A percentile compares a stretch with the other conserved stretches of the same genome.
phyloP scores from a whole-genome alignment of 1,140 invertebrate genomes.

The Lucilia cuprina region DNA sequence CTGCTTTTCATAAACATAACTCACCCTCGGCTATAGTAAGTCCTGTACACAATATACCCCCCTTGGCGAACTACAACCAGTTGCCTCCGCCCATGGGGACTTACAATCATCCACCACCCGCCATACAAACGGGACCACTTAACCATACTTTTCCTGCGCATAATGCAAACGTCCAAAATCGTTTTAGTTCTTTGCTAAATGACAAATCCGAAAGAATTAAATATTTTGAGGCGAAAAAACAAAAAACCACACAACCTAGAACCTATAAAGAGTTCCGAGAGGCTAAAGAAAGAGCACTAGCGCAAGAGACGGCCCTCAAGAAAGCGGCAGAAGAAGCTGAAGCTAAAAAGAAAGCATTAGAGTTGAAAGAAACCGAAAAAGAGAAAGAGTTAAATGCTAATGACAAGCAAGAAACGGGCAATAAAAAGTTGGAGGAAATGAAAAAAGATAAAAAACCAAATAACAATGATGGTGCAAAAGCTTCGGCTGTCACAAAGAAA shows the following conservation, averaged over 20 bases:
- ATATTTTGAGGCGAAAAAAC: conserved; percentile 41
- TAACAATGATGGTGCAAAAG: background rate
- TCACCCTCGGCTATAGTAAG: background rate
- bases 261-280: conserved; percentile 50
- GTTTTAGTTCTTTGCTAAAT: conserved; percentile 35
- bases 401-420: background rate
- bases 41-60: background rate
- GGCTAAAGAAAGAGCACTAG: conserved; percentile 44
- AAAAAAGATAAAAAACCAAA: background rate
- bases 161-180: background rate
- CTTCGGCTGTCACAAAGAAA: background rate
- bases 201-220: conserved; percentile 38
- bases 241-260: conserved; percentile 27
- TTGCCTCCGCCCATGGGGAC: too few species aligned
- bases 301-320: conserved; percentile 37
- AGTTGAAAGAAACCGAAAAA: background rate
- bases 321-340: conserved; percentile 14
- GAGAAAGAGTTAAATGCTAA: background rate
- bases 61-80: background rate
- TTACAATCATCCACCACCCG: background rate
- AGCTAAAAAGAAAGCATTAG: background rate
- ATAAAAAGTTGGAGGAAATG: conserved; percentile 1
- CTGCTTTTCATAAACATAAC: background rate
- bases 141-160: background rate
- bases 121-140: background rate